Evolutionary conservation across 2,113 vertebrate genomes (phyloP), one percentile per base, ranked within the genome.

Genomic region (Tychaedon coryphoeus): DNA sequence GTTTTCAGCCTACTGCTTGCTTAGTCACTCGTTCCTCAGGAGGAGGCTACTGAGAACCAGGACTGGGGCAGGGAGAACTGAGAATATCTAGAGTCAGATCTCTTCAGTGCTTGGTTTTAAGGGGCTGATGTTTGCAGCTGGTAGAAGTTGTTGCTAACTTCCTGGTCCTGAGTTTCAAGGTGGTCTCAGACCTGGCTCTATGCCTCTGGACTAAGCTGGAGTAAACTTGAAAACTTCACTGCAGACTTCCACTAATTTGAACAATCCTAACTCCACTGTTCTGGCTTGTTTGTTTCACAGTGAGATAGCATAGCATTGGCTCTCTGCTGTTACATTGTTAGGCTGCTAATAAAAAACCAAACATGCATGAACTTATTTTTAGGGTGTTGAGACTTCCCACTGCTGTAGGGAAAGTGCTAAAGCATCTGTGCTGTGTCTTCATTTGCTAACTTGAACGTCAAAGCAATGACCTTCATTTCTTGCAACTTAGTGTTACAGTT

Each of bases 1-100:
- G 70, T 85, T 93, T 90, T 45, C 75, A 93, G 75, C 67, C 75
- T 94, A 34, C 67, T 91, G 50, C 81, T 95, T 90, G 71, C 85
- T 94, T 94, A 90, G 88, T 88, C 85, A 75, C 34, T 65, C 17
- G 53, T 82, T 70, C n/a, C 50, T 62, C 54, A 33, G 78, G 36
- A 82, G 24, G 36, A 72, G 51, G 66, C n/a, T 93, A 1, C 42
- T n/a, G 58, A 79, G 62, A 88, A 26, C 18, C 26, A 82, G 84
- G 76, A 51, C 33, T 76, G 62, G 71, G 66, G 26, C 38, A 62
- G 57, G 45, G 38, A 66, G 36, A 75, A 22, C 66, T 82, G 50
- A 26, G 33, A 70, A 24, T 60, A 22, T 60, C 19, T 28, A 6
- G 34, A 69, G 36, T 69, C 14, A n/a, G 34, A 60, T 89, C 36